Conservation (phyloP, 2,113 vertebrate species). For the Lates calcarifer region DNA sequence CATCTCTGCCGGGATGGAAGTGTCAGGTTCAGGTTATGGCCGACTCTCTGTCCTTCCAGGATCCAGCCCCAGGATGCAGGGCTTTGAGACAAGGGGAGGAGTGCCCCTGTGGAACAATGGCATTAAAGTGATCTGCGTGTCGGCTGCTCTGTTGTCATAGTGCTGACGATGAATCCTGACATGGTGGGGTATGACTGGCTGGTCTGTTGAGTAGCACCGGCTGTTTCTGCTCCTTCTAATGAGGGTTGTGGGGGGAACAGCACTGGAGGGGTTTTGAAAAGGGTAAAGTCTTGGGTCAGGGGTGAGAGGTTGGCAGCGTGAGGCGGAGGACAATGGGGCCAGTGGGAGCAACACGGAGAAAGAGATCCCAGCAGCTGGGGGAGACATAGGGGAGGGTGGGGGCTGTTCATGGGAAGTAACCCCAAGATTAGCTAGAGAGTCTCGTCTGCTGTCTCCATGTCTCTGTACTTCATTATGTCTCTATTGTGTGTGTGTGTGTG, state of each 20-base stretch:
- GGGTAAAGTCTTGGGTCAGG: constrained; percentile 75
- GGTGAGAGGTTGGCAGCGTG: constrained; percentile 77
- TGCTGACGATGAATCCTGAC: constrained; percentile 57
- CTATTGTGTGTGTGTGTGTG: constrained; percentile 65
- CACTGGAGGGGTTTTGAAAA: constrained; percentile 47
- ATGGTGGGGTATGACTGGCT: constrained; percentile 41
- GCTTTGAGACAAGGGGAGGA: constrained; percentile 36
- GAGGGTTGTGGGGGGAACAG: constrained; percentile 25
- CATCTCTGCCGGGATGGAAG: constrained; percentile 28
- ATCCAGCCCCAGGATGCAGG: constrained; percentile 49
- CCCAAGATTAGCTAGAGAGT: constrained; percentile 72
- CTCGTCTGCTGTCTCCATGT: constrained; percentile 64
- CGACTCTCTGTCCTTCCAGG: constrained; percentile 50
- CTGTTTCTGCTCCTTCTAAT: constrained; percentile 41
- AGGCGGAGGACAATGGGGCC: constrained; percentile 67
- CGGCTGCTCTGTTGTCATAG: constrained; percentile 76
- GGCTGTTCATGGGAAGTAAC: constrained; percentile 71
- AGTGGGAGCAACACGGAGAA: constrained; percentile 54
- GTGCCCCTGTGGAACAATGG: constrained; percentile 52
- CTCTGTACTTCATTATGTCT: constrained; percentile 73
- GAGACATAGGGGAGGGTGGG: constrained; percentile 46
- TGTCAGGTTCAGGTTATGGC: constrained; percentile 68
- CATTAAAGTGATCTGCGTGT: constrained; percentile 67
- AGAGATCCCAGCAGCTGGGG: constrained; percentile 72
- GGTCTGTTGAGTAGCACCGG: constrained; percentile 13